phyloP scores from a whole-genome alignment of 2,113 vertebrate genomes.

The Corythoichthys intestinalis region DNA sequence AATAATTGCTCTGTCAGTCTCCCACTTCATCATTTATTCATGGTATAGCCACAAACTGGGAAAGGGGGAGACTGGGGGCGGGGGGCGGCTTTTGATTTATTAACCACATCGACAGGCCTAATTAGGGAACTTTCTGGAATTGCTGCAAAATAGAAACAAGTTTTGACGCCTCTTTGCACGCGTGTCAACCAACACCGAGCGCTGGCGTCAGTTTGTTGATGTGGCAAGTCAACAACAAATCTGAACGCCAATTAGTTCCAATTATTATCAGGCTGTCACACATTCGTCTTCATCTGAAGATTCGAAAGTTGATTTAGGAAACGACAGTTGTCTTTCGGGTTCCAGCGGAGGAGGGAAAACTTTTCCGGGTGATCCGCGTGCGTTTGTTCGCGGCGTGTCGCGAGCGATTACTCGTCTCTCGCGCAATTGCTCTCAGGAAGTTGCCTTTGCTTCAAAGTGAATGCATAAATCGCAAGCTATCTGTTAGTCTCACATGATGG shows the following conservation, averaged over 20 bases:
- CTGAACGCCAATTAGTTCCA: conserved; percentile 59
- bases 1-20: conserved; percentile 64
- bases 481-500: conserved; percentile 12
- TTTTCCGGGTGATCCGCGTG: background rate
- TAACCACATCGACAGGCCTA: conserved; percentile 51
- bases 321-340: background rate
- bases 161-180: conserved; percentile 32
- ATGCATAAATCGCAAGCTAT: conserved; percentile 16
- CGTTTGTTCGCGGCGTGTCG: conserved; percentile 2
- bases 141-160: conserved; percentile 19
- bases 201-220: conserved; percentile 42
- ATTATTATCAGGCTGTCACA: conserved; percentile 43
- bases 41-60: conserved; percentile 27
- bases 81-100: conserved; percentile 45
- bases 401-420: conserved; percentile 2
- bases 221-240: conserved; percentile 40
- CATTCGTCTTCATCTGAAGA: conserved; percentile 36
- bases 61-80: background rate
- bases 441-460: conserved; percentile 22
- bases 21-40: conserved; percentile 63
- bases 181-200: conserved; percentile 17
- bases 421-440: conserved; percentile 1
- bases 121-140: conserved; percentile 55
- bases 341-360: conserved; percentile 3
- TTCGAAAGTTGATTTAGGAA: conserved; percentile 19